A percentile compares a stretch with the other conserved stretches of the same genome.
Evolutionary conservation across 1,140 invertebrate species (phyloP).

Genomic region (Leptopilina boulardi): DNA sequence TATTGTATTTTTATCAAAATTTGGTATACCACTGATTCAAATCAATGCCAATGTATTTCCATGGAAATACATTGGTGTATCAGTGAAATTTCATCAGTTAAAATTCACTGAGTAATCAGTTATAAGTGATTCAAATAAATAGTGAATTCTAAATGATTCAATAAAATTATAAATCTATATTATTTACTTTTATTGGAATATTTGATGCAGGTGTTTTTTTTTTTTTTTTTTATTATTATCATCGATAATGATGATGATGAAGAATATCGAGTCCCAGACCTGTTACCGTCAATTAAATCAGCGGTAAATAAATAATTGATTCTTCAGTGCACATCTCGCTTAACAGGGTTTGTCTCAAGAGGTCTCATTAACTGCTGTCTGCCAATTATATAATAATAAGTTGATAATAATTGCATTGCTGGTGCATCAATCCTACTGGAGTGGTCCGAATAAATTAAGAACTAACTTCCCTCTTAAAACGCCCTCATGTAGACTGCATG

Average conservation of each 20-base stretch:
- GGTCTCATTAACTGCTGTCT: conserved; percentile 69
- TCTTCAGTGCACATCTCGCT: conserved; percentile 54
- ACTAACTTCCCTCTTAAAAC: conserved; percentile 70
- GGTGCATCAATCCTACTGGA: conserved; percentile 58
- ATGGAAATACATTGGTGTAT: no score
- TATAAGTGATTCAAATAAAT: no score
- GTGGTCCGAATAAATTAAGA: conserved; percentile 68
- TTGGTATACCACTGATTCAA: no score
- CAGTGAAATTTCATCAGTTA: no score
- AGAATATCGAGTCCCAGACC: conserved; percentile 58
- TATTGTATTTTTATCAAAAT: no score
- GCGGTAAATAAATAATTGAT: conserved; percentile 69
- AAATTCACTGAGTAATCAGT: no score
- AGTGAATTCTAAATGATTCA: no score
- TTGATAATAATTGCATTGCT: conserved; percentile 71
- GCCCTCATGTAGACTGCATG: conserved; percentile 62
- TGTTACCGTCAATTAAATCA: conserved; percentile 69
- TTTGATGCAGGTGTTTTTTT: not conserved
- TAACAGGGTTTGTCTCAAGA: conserved; percentile 68
- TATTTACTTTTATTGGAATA: conserved; percentile 26
- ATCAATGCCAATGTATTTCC: no score
- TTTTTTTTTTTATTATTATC: not conserved
- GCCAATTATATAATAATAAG: conserved; percentile 74
- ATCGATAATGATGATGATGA: no score
- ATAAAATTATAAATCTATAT: no score